Percentiles rank a stretch among this genome's conserved stretches.
Conservation (phyloP, 2,888 invertebrate genomes). For the Silvanus unidentatus region DNA sequence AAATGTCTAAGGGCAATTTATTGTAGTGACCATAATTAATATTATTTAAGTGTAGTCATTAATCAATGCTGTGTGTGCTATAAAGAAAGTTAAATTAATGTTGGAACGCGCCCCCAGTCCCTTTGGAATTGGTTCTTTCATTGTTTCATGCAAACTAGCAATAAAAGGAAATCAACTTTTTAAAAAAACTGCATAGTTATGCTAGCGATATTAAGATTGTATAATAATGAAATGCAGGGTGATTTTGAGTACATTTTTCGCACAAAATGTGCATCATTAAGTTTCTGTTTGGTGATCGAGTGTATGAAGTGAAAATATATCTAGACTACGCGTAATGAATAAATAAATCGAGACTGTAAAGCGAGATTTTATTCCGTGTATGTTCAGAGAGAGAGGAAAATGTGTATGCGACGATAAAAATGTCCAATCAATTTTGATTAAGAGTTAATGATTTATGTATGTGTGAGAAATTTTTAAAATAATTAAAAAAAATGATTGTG, state of each 20-base stretch:
- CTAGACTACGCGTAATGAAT: constrained; percentile 41
- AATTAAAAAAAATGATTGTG: too few relatives aligned
- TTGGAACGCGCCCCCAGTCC: background rate
- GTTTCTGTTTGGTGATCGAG: constrained; percentile 42
- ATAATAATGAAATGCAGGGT: too few relatives aligned
- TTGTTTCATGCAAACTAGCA: constrained; percentile 13
- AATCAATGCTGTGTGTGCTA: constrained; percentile 1
- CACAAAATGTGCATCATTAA: constrained; percentile 32
- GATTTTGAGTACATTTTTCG: background rate
- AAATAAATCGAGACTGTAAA: constrained; percentile 23
- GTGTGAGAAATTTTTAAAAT: too few relatives aligned
- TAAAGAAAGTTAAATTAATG: constrained; percentile 5
- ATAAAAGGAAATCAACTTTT: too few relatives aligned
- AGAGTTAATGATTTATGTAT: too few relatives aligned
- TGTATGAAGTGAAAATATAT: constrained; percentile 48
- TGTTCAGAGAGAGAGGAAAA: too few relatives aligned
- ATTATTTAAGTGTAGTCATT: constrained; percentile 4
- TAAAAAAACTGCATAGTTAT: too few relatives aligned
- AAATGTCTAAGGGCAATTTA: too few relatives aligned
- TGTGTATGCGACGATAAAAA: too few relatives aligned
- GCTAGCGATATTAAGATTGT: too few relatives aligned
- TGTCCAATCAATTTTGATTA: too few relatives aligned
- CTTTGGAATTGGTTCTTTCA: constrained; percentile 5
- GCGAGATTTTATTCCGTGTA: too few relatives aligned
- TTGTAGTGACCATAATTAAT: constrained; percentile 6